Evolutionary conservation across 2,113 vertebrate genomes (phyloP).

Genomic region (Erinaceus europaeus): DNA sequence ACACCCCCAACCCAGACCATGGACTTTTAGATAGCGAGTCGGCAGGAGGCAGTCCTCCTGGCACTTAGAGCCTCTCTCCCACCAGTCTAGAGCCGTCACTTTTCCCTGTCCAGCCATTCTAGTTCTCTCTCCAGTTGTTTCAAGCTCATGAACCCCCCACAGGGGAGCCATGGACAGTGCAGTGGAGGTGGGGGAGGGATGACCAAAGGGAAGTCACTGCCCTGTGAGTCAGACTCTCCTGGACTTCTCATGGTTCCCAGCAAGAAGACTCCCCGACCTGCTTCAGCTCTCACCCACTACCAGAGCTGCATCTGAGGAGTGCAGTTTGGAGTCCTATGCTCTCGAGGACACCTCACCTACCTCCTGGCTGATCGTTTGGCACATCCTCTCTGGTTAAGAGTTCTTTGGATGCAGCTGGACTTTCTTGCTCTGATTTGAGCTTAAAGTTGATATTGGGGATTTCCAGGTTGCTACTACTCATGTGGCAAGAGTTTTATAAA

Average conservation of each 20-base stretch:
- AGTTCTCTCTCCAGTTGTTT: too few species aligned
- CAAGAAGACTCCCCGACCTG: slow-evolving; percentile 10
- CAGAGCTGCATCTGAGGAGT: neutral
- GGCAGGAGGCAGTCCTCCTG: too few species aligned
- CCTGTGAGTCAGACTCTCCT: slow-evolving; percentile 70
- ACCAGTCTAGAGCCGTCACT: too few species aligned
- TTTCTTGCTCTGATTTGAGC: neutral
- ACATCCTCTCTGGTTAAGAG: neutral
- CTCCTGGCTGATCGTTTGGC: neutral
- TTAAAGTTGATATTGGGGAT: neutral
- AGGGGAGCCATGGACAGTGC: neutral
- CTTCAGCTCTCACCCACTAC: neutral
- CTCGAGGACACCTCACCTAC: neutral
- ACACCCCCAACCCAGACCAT: too few species aligned
- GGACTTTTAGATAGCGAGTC: too few species aligned
- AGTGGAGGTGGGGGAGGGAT: neutral
- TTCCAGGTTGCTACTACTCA: neutral
- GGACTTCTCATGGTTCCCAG: slow-evolving; percentile 63
- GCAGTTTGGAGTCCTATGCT: neutral
- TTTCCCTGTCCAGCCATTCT: too few species aligned
- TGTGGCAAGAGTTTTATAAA: neutral
- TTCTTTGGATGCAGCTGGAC: slow-evolving; percentile 31
- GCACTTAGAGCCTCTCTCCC: too few species aligned
- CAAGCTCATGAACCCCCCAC: neutral
- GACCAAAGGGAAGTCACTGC: slow-evolving; percentile 62